Base-by-base conservation (phyloP, 2,888 invertebrate genomes). In the Spicauda simplicius region DNA sequence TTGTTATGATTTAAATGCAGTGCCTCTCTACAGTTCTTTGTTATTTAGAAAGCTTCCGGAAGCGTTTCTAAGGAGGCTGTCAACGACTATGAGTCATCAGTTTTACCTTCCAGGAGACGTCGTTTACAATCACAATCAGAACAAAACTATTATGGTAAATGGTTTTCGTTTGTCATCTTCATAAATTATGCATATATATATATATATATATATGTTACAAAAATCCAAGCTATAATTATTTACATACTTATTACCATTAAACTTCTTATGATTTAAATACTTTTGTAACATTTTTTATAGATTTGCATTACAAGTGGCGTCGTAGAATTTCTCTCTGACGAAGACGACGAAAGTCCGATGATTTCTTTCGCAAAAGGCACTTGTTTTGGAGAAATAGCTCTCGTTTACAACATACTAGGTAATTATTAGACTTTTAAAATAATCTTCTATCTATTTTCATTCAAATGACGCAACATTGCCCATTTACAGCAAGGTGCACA, bases 261-360 rank as follows among this genome's bases (percentile, higher is more conserved):
- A 0, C 45, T 45, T 45, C n/a, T 45, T n/a, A 45, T 45, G n/a
- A 37, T 37, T 33, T 37, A 12, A 12, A 12, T 37, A 37, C 11
- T 12, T 2, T n/a, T 45, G 5, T 45, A 53, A 55, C 20, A 12
- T 10, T 14, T 64, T 4, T 18, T 67, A 33, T 53, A 94, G 94
- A 82, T 94, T 66, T 94, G 94, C 76, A 80, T 94, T 33, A 90
- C 91, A 14, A 90, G 80, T 74, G 94, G 94, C 12, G 91, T 91
- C 19, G 75, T 94, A 65, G 93, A 94, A 75, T 79, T 94, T 54
- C 78, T 94, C 52, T 94, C 94, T 0, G 93, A 93, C 71, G 94
- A 94, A 86, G 94, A 94, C 65, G 91, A 93, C 69, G 90, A 91
- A 78, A 94, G 92, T 70, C 93, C 94, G 10, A 93, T 94, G 86